Evolutionary conservation across 1,140 invertebrate species (phyloP).

Genomic region (Drosophila micromelanica): DNA sequence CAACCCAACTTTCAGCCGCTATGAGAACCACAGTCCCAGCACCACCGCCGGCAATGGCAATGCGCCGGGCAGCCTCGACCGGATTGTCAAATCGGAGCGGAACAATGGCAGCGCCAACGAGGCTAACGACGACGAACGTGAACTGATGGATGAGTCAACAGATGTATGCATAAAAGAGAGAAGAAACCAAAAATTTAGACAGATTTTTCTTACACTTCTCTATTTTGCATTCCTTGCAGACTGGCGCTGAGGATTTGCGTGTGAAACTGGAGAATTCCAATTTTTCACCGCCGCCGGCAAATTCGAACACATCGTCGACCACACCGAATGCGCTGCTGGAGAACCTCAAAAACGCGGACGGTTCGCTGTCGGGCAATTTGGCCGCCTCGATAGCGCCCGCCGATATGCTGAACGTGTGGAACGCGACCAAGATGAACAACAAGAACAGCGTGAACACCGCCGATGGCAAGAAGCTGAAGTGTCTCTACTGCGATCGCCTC

Average conservation of each 20-base stretch:
- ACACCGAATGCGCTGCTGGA: slow-evolving; percentile 85
- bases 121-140: slow-evolving; percentile 78
- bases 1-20: slow-evolving; percentile 55
- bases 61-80: slow-evolving; percentile 66
- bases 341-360: slow-evolving; percentile 85
- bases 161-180: slow-evolving; percentile 57
- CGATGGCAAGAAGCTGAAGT: slow-evolving; percentile 92
- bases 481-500: slow-evolving; percentile 95
- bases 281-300: slow-evolving; percentile 85
- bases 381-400: slow-evolving; percentile 81
- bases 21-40: slow-evolving; percentile 84
- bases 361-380: slow-evolving; percentile 74
- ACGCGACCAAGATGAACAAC: slow-evolving; percentile 84
- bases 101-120: slow-evolving; percentile 84
- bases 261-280: slow-evolving; percentile 86
- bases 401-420: slow-evolving; percentile 84
- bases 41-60: slow-evolving; percentile 83
- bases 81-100: slow-evolving; percentile 81
- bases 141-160: slow-evolving; percentile 81
- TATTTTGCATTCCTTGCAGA: slow-evolving; percentile 41
- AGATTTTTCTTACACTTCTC: not conserved
- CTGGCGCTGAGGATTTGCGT: slow-evolving; percentile 86
- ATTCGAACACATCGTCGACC: slow-evolving; percentile 85
- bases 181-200: not conserved
- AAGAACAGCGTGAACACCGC: slow-evolving; percentile 84